These are phyloP conservation scores for Hyles lineata DNA, from an alignment of 2,888 invertebrate species.

Conservation along the genomic window DNA sequence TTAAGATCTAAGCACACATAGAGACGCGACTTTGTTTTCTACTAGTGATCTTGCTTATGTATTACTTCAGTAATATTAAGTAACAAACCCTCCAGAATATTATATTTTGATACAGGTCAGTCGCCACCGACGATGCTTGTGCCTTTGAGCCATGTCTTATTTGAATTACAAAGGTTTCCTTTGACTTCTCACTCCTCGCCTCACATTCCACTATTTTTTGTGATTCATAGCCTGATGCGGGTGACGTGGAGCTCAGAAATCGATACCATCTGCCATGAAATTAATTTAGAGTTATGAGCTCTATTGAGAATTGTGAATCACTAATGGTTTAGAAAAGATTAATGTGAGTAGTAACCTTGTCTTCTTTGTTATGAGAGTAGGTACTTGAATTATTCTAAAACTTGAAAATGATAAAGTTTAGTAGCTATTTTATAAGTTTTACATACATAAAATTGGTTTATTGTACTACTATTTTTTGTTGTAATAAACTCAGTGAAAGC, in stretches of 20 bases:
- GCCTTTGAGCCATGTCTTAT: not conserved
- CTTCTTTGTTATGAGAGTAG: too few species aligned
- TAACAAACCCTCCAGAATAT: not conserved
- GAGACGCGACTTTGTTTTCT: too few species aligned
- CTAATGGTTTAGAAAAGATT: not conserved
- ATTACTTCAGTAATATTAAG: not conserved
- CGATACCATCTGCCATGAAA: not conserved
- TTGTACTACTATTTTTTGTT: too few species aligned
- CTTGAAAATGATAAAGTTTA: too few species aligned
- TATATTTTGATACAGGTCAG: conserved; percentile 1
- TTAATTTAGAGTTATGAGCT: not conserved
- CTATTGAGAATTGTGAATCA: not conserved
- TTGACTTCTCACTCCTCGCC: not conserved
- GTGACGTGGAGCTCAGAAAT: not conserved
- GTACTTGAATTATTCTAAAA: too few species aligned
- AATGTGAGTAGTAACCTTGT: too few species aligned
- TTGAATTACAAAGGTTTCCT: conserved; percentile 9
- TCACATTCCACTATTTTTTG: conserved; percentile 13
- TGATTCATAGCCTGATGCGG: not conserved
- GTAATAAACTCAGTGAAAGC: too few species aligned
- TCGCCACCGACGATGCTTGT: conserved; percentile 16
- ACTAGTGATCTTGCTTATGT: not conserved
- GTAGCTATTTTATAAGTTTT: too few species aligned
- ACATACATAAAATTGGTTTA: too few species aligned
- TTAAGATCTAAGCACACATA: too few species aligned